These are phyloP conservation scores for Gonatopus flavifemur DNA, from an alignment of 1,140 invertebrate genomes.

Conservation along the genomic window DNA sequence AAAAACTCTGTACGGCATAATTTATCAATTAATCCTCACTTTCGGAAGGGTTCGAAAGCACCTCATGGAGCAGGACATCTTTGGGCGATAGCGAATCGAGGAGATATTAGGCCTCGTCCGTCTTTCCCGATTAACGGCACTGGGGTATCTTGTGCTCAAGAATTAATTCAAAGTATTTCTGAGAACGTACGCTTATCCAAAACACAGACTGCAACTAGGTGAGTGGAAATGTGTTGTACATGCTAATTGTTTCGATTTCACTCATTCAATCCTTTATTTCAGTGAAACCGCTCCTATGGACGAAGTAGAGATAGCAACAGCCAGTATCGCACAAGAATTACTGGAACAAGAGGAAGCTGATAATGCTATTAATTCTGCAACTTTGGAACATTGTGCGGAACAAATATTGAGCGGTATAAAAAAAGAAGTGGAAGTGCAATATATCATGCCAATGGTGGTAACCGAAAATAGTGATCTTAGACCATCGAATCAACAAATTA, in stretches of 20 bases:
- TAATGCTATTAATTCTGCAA: slow-evolving; percentile 38
- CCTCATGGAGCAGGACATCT: slow-evolving; percentile 82
- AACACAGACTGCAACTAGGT: no score
- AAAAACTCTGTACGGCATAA: slow-evolving; percentile 89
- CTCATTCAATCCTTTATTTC: no score
- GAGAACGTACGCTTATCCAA: no score
- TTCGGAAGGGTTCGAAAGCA: slow-evolving; percentile 81
- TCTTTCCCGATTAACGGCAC: slow-evolving; percentile 28
- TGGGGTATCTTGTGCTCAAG: no score
- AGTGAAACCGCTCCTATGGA: slow-evolving; percentile 42
- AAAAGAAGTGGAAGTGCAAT: slow-evolving; percentile 58
- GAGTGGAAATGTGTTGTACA: no score
- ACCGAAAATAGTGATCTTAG: slow-evolving; percentile 28
- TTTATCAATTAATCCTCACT: slow-evolving; percentile 86
- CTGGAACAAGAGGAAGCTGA: slow-evolving; percentile 35
- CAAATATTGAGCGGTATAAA: slow-evolving; percentile 59
- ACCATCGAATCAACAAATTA: slow-evolving; percentile 31
- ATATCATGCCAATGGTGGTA: slow-evolving; percentile 52
- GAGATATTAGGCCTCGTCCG: slow-evolving; percentile 54
- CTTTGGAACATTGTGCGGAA: slow-evolving; percentile 57
- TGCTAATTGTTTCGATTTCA: no score
- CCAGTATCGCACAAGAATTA: slow-evolving; percentile 44
- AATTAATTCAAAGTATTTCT: no score
- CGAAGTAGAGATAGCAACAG: slow-evolving; percentile 52
- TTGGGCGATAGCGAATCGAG: slow-evolving; percentile 75